Conservation (phyloP, 2,888 invertebrate species). For the Hydrotaea cyrtoneurina region DNA sequence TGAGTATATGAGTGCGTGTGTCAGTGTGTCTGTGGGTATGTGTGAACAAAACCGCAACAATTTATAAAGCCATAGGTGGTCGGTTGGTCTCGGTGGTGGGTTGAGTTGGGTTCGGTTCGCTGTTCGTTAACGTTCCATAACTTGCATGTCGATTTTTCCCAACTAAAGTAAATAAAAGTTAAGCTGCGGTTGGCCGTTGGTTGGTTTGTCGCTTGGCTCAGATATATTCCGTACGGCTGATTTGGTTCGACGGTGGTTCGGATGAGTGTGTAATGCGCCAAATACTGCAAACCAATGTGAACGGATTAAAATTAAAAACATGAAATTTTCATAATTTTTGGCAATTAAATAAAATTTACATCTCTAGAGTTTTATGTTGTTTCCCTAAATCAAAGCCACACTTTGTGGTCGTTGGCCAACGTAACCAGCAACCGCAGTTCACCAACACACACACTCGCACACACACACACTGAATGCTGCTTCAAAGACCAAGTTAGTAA, state of each 20-base stretch:
- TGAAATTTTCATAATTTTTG: conserved; percentile 61
- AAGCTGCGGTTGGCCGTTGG: conserved; percentile 45
- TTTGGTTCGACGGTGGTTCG: not conserved
- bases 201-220: conserved; percentile 17
- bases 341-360: conserved; percentile 54
- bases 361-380: conserved; percentile 3
- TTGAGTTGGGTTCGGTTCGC: not conserved
- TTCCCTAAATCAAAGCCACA: conserved; percentile 39
- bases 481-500: conserved; percentile 43
- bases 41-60: conserved; percentile 64
- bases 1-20: conserved; percentile 1
- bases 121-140: conserved; percentile 32
- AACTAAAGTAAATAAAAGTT: conserved; percentile 63
- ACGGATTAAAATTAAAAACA: conserved; percentile 57
- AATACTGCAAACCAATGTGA: conserved; percentile 7
- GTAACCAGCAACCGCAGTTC: conserved; percentile 15
- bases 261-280: not conserved
- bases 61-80: conserved; percentile 66
- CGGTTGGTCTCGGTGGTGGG: conserved; percentile 30
- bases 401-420: conserved; percentile 34
- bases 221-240: not conserved
- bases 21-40: conserved; percentile 14
- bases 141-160: conserved; percentile 39
- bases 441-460: not conserved
- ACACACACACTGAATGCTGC: conserved; percentile 22